Conservation (phyloP, 2,888 invertebrate genomes). For the Amiota minor region DNA sequence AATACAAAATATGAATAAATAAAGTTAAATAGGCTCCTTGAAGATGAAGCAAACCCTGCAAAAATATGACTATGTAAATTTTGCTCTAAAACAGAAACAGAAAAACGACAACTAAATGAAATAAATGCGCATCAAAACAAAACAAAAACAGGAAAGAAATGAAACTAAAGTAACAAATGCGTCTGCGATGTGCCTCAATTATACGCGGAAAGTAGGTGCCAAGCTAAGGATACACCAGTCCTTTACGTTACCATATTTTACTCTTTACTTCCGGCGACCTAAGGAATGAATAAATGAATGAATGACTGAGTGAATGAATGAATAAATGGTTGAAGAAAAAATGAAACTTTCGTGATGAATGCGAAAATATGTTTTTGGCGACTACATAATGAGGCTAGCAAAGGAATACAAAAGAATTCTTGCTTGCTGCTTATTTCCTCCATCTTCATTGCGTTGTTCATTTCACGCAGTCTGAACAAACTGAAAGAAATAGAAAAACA, state of each 20-base stretch:
- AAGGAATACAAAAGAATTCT: no score
- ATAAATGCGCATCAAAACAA: no score
- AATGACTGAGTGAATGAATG: constrained; percentile 10
- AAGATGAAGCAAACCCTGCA: no score
- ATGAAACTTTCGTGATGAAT: constrained; percentile 52
- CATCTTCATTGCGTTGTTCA: neutral
- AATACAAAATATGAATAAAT: no score
- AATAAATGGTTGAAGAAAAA: neutral
- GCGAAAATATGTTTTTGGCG: constrained; percentile 62
- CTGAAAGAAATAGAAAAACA: neutral
- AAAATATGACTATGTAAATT: no score
- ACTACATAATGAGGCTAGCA: constrained; percentile 56
- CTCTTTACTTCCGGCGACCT: no score
- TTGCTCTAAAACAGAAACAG: no score
- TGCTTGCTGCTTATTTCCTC: neutral
- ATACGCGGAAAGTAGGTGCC: constrained; percentile 44
- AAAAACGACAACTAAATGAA: no score
- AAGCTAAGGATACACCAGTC: neutral
- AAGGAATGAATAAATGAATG: neutral
- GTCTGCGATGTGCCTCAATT: constrained; percentile 64
- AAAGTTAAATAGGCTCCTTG: no score
- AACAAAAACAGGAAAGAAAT: no score
- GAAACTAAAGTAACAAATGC: constrained; percentile 54
- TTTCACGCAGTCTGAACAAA: constrained; percentile 12
- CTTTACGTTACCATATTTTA: neutral